Conservation (phyloP, 2,888 invertebrate genomes). For the Merodon equestris region DNA sequence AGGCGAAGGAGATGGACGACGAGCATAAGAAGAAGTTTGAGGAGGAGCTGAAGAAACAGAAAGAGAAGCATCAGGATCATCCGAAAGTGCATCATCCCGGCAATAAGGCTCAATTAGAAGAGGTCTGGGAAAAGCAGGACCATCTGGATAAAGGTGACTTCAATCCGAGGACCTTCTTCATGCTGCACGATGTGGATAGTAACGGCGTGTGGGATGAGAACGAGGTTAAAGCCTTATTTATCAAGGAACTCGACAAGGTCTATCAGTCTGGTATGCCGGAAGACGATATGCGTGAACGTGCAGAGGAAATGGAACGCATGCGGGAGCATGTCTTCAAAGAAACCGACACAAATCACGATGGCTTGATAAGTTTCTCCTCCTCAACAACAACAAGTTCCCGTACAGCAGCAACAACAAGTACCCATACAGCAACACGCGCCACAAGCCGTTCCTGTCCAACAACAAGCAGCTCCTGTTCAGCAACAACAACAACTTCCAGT, state of each 20-base stretch:
- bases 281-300: constrained; percentile 91
- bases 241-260: constrained; percentile 96
- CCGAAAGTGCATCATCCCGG: constrained; percentile 94
- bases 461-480: constrained; percentile 68
- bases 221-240: constrained; percentile 95
- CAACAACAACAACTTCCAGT: constrained; percentile 28
- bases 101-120: constrained; percentile 96
- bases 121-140: constrained; percentile 98
- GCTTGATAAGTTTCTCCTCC: constrained; percentile 87
- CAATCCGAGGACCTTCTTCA: constrained; percentile 97
- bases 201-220: constrained; percentile 95
- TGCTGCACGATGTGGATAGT: constrained; percentile 95
- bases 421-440: constrained; percentile 54
- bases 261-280: constrained; percentile 92
- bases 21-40: constrained; percentile 86
- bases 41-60: constrained; percentile 84
- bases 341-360: constrained; percentile 92
- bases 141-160: constrained; percentile 94
- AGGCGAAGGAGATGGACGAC: constrained; percentile 87
- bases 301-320: constrained; percentile 99
- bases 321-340: constrained; percentile 97
- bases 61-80: constrained; percentile 92
- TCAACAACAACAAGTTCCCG: constrained; percentile 70
- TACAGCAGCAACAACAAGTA: constrained; percentile 71
- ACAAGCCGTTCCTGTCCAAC: constrained; percentile 52